phyloP scores from a whole-genome alignment of 2,888 invertebrate species.

The Lasioglossum leucozonium region DNA sequence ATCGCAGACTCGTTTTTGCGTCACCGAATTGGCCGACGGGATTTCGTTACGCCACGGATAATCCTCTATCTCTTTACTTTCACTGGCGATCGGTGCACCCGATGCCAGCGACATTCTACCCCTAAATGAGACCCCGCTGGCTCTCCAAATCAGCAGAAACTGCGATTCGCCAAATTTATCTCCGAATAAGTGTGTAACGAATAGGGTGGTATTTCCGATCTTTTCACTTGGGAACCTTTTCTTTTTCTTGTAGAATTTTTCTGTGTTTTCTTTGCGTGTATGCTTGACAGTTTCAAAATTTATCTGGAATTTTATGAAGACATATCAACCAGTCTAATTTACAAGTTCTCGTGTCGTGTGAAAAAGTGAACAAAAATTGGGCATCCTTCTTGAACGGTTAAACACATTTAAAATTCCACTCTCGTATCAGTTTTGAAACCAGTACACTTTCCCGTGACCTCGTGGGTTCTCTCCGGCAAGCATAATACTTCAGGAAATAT shows the following conservation, averaged over 20 bases:
- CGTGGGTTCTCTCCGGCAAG: neutral
- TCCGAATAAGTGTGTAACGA: neutral
- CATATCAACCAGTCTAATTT: neutral
- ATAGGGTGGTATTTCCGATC: neutral
- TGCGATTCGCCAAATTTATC: neutral
- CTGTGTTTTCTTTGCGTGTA: too few species aligned
- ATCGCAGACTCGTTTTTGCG: conserved; percentile 12
- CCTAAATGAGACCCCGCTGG: neutral
- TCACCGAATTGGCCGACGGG: conserved; percentile 18
- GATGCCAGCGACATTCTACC: neutral
- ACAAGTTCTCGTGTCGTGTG: neutral
- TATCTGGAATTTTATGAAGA: neutral
- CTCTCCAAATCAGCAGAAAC: neutral
- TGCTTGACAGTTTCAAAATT: neutral
- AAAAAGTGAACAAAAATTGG: neutral
- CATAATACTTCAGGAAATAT: neutral
- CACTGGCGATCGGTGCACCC: neutral
- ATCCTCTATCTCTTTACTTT: conserved; percentile 20
- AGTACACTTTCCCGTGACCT: neutral
- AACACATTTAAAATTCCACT: neutral
- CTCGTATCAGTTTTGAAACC: too few species aligned
- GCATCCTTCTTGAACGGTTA: neutral
- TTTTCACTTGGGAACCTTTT: neutral
- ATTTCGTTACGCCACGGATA: conserved; percentile 17
- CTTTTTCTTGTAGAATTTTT: neutral